phyloP scores from a whole-genome alignment of 2,888 invertebrate genomes.

The Lepetodrilus schrolli region DNA sequence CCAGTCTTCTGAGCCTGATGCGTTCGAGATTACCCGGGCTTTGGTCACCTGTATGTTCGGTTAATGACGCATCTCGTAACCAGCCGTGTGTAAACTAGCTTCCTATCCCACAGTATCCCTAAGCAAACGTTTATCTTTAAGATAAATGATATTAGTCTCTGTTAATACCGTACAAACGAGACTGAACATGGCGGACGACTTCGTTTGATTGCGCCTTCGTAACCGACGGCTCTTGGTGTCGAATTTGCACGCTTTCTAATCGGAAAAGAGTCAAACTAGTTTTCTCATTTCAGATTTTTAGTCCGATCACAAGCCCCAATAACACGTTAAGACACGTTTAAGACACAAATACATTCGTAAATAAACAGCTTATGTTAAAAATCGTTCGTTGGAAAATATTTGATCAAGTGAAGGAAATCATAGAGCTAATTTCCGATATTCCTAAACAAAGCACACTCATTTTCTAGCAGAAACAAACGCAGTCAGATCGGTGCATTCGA shows the following conservation, averaged over 20 bases:
- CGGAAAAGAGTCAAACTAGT: neutral
- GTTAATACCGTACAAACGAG: conserved; percentile 17
- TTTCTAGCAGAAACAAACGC: conserved; percentile 17
- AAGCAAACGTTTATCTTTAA: conserved; percentile 22
- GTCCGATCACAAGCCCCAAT: neutral
- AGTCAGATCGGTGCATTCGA: neutral
- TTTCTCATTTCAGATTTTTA: conserved; percentile 16
- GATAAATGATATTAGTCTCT: conserved; percentile 18
- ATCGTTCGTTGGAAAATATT: conserved; percentile 18
- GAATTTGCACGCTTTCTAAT: conserved; percentile 2
- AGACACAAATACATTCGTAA: conserved; percentile 18
- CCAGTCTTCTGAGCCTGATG: too few relatives aligned
- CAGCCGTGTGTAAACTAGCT: conserved; percentile 2
- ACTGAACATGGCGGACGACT: neutral
- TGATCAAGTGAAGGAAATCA: neutral
- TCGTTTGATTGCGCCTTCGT: neutral
- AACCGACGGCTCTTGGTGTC: neutral
- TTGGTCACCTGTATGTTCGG: neutral
- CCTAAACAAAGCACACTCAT: conserved; percentile 23
- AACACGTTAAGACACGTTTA: conserved; percentile 22
- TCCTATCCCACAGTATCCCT: conserved; percentile 11
- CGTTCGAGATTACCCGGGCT: too few relatives aligned
- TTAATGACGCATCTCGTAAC: neutral
- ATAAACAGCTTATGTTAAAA: conserved; percentile 23
- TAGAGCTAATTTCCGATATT: conserved; percentile 17